These are phyloP conservation scores for Trochalopteron elliotii DNA, from an alignment of 2,113 vertebrate species.

Conservation along the genomic window DNA sequence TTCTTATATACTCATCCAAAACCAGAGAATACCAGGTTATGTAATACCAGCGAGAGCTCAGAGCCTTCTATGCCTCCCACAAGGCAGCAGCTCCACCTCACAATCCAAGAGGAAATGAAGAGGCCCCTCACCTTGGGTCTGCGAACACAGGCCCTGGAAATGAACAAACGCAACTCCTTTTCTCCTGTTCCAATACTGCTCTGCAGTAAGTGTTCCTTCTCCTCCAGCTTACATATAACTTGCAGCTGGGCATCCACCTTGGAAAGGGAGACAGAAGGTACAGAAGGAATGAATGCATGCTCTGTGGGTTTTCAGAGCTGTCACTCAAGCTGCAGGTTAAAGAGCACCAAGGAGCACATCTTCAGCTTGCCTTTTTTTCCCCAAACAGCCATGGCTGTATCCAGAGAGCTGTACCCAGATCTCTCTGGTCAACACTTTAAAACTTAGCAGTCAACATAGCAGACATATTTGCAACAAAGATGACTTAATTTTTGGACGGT, in stretches of 20 bases:
- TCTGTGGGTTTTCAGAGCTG: not conserved
- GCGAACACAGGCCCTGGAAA: no score
- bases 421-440: not conserved
- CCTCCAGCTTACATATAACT: constrained; percentile 93
- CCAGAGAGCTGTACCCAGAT: not conserved
- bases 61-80: not conserved
- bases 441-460: not conserved
- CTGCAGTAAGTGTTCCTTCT: constrained; percentile 91
- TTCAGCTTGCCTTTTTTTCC: not conserved
- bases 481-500: not conserved
- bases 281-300: not conserved
- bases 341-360: not conserved
- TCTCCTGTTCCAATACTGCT: constrained; percentile 94
- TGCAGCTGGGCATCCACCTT: constrained; percentile 97
- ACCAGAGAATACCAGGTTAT: not conserved
- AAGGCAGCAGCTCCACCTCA: not conserved
- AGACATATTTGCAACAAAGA: not conserved
- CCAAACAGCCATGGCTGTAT: not conserved
- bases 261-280: not conserved
- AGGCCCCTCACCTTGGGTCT: constrained; percentile 85
- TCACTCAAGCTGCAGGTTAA: not conserved
- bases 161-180: constrained; percentile 88
- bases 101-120: not conserved
- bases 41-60: not conserved
- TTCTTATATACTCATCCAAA: no score